Evolutionary conservation across 2,113 vertebrate genomes (phyloP).

Genomic region (Neolamprologus hecqui): DNA sequence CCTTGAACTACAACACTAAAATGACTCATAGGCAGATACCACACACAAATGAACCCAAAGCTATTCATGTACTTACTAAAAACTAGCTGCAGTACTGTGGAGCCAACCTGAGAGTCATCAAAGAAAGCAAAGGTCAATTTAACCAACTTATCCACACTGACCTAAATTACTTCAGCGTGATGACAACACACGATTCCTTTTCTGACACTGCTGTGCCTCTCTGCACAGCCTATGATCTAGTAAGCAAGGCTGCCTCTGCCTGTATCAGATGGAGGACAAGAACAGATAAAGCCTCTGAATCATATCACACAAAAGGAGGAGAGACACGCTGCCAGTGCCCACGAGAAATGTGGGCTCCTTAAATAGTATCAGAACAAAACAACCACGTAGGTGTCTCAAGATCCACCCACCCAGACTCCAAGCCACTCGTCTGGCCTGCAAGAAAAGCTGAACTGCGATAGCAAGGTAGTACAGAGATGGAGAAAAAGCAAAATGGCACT

Average conservation of each 20-base stretch:
- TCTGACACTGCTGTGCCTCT: slow-evolving; percentile 33
- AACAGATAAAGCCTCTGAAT: slow-evolving; percentile 62
- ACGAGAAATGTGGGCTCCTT: slow-evolving; percentile 63
- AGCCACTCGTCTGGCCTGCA: slow-evolving; percentile 22
- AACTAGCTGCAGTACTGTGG: not conserved
- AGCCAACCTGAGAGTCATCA: slow-evolving; percentile 22
- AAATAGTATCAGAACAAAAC: slow-evolving; percentile 67
- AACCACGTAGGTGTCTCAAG: slow-evolving; percentile 51
- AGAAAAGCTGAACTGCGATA: not conserved
- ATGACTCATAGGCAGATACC: slow-evolving; percentile 24
- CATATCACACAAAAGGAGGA: slow-evolving; percentile 59
- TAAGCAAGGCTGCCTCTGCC: slow-evolving; percentile 47
- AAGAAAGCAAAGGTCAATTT: slow-evolving; percentile 54
- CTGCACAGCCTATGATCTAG: slow-evolving; percentile 52
- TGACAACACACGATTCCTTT: slow-evolving; percentile 46
- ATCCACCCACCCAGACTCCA: slow-evolving; percentile 50
- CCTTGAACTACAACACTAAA: not conserved
- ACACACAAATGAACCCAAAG: not conserved
- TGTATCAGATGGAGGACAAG: slow-evolving; percentile 56
- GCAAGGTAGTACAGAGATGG: not conserved
- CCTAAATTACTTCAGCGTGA: slow-evolving; percentile 57
- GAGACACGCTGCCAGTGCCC: slow-evolving; percentile 58
- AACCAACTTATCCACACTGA: slow-evolving; percentile 40
- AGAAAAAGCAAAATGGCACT: not conserved
- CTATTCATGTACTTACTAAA: slow-evolving; percentile 16